Base-by-base conservation (phyloP, 2,113 vertebrate genomes). In the Cynocephalus volans region DNA sequence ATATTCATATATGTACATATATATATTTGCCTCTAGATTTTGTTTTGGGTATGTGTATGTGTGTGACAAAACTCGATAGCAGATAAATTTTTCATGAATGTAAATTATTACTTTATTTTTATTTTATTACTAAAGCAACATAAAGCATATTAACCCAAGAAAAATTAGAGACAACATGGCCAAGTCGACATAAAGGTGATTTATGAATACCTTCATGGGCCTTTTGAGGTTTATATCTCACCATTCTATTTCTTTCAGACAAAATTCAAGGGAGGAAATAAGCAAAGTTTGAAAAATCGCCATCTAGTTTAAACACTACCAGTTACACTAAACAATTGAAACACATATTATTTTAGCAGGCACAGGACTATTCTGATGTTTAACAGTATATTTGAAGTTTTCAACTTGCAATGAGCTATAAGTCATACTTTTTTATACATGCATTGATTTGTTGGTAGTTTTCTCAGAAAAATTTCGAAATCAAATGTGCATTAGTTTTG, bases 201-300 rank as follows among this genome's bases (percentile, higher is more conserved):
- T 87, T 90, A 72, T 58, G 12, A 91, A 83, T 31, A 60, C 23
- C 5, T 93, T 94, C 56, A n/a, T 69, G 64, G 72, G n/a, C 4
- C 21, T 97, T 94, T 67, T 62, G 77, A 97, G 77, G 56, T 58
- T 82, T 96, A 48, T 26, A 18, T 73, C 8, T 64, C 73, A 73
- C 26, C 36, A 60, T 92, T 93, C 69, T 84, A n/a, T 80, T 93
- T 95, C 48, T 85, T 86, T 95, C 58, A 93, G 52, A 69, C 93
- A 91, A 96, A 97, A 62, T 2, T 89, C 52, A 95, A 93, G 48
- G 31, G 56, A 72, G 28, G 14, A 85, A 86, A 95, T 85, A 26
- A 76, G 7, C 31, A 76, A 95, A 95, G 73, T 87, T 77, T 95
- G 85, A 89, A 94, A 97, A 95, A 45, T 28, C 86, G 62, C 33